Percentiles rank a stretch among this genome's conserved stretches.
phyloP scores from a whole-genome alignment of 2,113 vertebrate genomes.

The Osmerus mordax region DNA sequence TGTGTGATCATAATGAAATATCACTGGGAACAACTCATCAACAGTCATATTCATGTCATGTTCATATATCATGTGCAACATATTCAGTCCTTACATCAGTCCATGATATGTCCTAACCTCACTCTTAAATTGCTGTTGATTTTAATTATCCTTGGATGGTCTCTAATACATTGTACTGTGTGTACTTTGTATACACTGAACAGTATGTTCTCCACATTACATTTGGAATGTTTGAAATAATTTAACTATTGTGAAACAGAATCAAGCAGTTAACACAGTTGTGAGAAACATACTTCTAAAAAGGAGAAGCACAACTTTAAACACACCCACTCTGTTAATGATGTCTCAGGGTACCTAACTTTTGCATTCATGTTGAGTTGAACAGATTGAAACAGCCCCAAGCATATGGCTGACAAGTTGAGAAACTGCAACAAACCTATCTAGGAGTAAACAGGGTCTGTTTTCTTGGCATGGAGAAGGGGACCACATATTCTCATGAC shows the following conservation, averaged over 20 bases:
- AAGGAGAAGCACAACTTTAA: slow-evolving; percentile 28
- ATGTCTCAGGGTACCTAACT: slow-evolving; percentile 52
- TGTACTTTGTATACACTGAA: too few relatives aligned
- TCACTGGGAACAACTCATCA: background rate
- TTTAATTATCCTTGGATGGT: too few relatives aligned
- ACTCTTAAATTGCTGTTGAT: too few relatives aligned
- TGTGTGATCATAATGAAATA: background rate
- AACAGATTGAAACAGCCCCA: slow-evolving; percentile 56
- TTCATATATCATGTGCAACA: too few relatives aligned
- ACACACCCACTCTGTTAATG: slow-evolving; percentile 44
- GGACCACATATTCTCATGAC: slow-evolving; percentile 29
- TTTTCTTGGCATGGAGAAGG: slow-evolving; percentile 23
- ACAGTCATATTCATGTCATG: background rate
- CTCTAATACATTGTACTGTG: too few relatives aligned
- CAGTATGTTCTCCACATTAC: too few relatives aligned
- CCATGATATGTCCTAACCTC: too few relatives aligned
- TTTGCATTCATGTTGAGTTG: slow-evolving; percentile 46
- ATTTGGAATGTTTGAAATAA: too few relatives aligned
- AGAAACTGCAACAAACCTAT: slow-evolving; percentile 34
- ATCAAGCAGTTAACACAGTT: background rate
- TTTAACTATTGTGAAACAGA: background rate
- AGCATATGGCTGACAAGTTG: slow-evolving; percentile 56
- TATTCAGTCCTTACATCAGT: too few relatives aligned
- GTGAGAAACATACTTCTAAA: slow-evolving; percentile 12
- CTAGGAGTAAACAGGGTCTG: slow-evolving; percentile 17